A percentile compares a stretch with the other conserved stretches of the same genome.
Evolutionary conservation across 2,113 vertebrate genomes (phyloP).

Genomic region (Monarcha castaneiventris): DNA sequence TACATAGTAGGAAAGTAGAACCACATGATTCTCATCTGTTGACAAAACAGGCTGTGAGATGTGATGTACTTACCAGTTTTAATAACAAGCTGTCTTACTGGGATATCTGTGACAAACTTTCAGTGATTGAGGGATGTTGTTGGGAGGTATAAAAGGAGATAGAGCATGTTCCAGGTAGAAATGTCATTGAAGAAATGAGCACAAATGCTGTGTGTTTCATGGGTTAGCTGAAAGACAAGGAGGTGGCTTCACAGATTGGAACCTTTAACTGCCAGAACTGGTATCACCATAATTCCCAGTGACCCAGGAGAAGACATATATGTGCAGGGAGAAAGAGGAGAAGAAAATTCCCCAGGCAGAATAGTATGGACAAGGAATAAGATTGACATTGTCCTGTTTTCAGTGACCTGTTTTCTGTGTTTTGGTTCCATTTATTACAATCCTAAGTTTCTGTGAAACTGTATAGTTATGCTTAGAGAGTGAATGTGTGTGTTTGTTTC

Average conservation of each 20-base stretch:
- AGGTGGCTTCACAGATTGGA: not conserved
- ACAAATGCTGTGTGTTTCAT: not conserved
- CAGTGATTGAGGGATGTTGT: not conserved
- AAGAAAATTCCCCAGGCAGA: not conserved
- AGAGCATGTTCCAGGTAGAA: not conserved
- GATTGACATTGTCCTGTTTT: not conserved
- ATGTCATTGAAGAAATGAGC: not conserved
- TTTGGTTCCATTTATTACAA: not conserved
- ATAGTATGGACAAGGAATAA: not conserved
- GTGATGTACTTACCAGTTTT: not conserved
- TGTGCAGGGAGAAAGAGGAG: not conserved
- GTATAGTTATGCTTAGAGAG: not conserved
- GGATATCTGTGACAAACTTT: not conserved
- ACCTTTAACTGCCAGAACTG: not conserved
- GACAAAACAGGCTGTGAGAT: not conserved
- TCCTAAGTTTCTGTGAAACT: not conserved
- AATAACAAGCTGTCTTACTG: not conserved
- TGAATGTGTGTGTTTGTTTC: not conserved
- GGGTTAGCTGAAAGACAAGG: not conserved
- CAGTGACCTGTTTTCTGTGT: not conserved
- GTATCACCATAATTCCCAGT: not conserved
- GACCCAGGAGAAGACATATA: not conserved
- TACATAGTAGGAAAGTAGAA: not conserved
- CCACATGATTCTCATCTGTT: not conserved
- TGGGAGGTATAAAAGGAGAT: not conserved